Evolutionary conservation across 2,797 vertebrate species (phyloP).

Genomic region (Paedocypris micromegethes): DNA sequence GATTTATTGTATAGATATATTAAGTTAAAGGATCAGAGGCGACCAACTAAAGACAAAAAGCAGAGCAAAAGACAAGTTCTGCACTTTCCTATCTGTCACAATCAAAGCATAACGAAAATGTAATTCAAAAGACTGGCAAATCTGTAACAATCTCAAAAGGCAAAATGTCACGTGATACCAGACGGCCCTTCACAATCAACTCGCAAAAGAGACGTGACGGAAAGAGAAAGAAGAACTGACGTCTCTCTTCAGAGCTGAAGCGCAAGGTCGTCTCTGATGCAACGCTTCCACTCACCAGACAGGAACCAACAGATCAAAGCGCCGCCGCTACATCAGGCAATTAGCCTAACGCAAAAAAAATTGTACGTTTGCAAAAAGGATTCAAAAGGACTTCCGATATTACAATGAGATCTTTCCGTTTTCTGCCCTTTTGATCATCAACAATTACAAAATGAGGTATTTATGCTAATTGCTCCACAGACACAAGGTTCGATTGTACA

Average conservation of each 20-base stretch:
- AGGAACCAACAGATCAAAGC: slow-evolving; percentile 29
- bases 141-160: neutral
- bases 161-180: neutral
- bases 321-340: slow-evolving; percentile 10
- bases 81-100: no score
- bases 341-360: slow-evolving; percentile 4
- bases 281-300: slow-evolving; percentile 14
- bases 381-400: no score
- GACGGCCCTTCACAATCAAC: slow-evolving; percentile 2
- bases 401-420: neutral
- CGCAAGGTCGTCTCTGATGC: slow-evolving; percentile 7
- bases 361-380: no score
- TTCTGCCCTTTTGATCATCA: neutral
- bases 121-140: no score
- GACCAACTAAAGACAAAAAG: no score
- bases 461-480: no score
- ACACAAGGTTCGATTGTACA: no score
- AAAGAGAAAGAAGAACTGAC: neutral
- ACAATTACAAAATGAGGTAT: neutral
- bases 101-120: no score
- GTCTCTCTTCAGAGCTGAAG: slow-evolving; percentile 16
- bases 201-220: neutral
- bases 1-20: no score
- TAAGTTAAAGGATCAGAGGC: no score
- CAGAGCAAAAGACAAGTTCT: no score